phyloP scores from a whole-genome alignment of 2,113 vertebrate genomes.

The Cathartes aura region DNA sequence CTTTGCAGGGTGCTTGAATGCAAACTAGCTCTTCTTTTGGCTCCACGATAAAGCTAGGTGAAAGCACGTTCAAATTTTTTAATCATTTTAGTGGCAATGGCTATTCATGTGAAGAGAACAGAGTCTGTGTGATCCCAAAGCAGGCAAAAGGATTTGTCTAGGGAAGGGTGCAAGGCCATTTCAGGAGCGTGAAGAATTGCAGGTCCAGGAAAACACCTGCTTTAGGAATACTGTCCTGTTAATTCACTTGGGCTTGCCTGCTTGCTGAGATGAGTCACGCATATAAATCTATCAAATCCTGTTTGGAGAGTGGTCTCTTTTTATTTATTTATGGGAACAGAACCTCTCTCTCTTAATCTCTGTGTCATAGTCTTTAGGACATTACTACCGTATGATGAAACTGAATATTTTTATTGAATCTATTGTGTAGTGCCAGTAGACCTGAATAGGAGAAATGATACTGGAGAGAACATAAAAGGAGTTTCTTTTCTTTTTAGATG shows the following conservation, averaged over 20 bases:
- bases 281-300: not conserved
- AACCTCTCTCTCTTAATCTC: not conserved
- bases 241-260: not conserved
- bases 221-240: not conserved
- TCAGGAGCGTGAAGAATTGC: not conserved
- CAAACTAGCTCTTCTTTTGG: not conserved
- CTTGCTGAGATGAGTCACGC: not conserved
- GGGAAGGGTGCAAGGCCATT: not conserved
- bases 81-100: not conserved
- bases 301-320: not conserved
- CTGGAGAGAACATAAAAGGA: conserved; percentile 42
- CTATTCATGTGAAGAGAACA: not conserved
- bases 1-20: not conserved
- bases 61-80: accelerated
- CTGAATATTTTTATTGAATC: conserved; percentile 38
- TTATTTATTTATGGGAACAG: not conserved
- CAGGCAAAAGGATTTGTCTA: not conserved
- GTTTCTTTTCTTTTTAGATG: not conserved
- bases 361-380: not conserved
- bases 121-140: not conserved
- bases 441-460: conserved; percentile 29
- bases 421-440: conserved; percentile 9
- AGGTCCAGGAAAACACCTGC: not conserved
- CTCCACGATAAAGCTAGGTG: not conserved
- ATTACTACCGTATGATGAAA: conserved; percentile 10